A percentile compares a stretch with the other conserved stretches of the same genome.
phyloP scores from a whole-genome alignment of 1,140 invertebrate genomes.

The Drosophila orena region DNA sequence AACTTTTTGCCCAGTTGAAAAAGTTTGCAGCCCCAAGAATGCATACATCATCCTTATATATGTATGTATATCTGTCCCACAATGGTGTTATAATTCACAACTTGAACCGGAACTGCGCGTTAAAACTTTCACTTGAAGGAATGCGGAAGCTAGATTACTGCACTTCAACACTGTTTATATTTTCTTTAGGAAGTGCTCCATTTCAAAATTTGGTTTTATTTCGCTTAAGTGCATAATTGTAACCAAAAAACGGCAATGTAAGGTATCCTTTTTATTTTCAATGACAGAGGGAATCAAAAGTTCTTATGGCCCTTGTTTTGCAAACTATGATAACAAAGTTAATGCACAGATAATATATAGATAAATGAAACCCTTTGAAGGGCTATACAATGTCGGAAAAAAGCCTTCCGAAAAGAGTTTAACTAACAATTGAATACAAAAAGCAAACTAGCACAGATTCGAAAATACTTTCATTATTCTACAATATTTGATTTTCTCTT shows the following conservation, averaged over 20 bases:
- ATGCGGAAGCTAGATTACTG: constrained; percentile 53
- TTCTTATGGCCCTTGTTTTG: neutral
- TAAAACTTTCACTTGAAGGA: constrained; percentile 58
- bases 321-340: neutral
- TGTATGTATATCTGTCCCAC: constrained; percentile 26
- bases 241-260: neutral
- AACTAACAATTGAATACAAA: constrained; percentile 33
- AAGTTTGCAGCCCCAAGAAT: constrained; percentile 32
- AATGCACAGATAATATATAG: neutral
- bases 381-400: constrained; percentile 10
- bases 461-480: constrained; percentile 62
- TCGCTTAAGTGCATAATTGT: neutral
- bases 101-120: constrained; percentile 20
- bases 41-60: constrained; percentile 23
- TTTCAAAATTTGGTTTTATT: neutral
- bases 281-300: neutral
- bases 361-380: constrained; percentile 41
- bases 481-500: constrained; percentile 60
- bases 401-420: constrained; percentile 32
- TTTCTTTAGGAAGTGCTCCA: too few species aligned
- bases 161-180: neutral
- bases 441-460: constrained; percentile 15
- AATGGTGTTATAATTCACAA: constrained; percentile 73
- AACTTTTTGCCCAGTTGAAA: constrained; percentile 44
- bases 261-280: neutral